These are phyloP conservation scores for Lutjanus campechanus DNA, from an alignment of 2,797 vertebrate genomes.

Conservation along the genomic window DNA sequence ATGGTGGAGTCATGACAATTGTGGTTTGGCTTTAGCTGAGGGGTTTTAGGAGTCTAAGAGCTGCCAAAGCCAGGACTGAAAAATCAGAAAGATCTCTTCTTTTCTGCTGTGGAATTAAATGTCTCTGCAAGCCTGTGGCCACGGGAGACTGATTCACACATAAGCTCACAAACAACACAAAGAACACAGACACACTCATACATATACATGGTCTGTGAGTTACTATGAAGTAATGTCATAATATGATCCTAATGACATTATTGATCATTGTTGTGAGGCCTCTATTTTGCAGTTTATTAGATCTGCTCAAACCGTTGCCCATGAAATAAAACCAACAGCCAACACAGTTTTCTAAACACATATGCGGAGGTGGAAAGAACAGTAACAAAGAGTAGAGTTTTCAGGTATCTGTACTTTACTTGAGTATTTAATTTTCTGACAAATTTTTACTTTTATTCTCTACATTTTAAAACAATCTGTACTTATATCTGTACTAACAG, in stretches of 20 bases:
- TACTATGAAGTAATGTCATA: neutral
- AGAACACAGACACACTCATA: slow-evolving; percentile 18
- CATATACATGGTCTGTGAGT: neutral
- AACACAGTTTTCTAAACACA: no score
- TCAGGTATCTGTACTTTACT: no score
- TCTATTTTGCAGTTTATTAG: neutral
- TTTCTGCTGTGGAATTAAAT: slow-evolving; percentile 39
- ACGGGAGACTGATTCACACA: slow-evolving; percentile 34
- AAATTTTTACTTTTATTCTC: no score
- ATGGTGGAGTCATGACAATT: slow-evolving; percentile 29
- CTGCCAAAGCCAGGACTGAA: slow-evolving; percentile 5
- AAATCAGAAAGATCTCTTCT: slow-evolving; percentile 33
- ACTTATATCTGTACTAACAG: no score
- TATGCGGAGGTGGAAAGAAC: no score
- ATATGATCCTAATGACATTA: neutral
- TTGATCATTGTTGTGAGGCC: neutral
- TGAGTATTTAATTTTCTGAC: no score
- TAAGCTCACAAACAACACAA: slow-evolving; percentile 21
- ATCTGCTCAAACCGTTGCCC: slow-evolving; percentile 1
- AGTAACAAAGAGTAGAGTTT: no score
- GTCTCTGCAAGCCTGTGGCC: slow-evolving; percentile 31
- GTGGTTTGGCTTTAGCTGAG: slow-evolving; percentile 8
- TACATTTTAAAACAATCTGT: no score
- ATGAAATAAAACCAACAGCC: neutral
- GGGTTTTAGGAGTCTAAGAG: slow-evolving; percentile 19